Evolutionary conservation across 2,797 vertebrate species (phyloP), one percentile per base, ranked within the genome.

Genomic region (Taenioides sp.): DNA sequence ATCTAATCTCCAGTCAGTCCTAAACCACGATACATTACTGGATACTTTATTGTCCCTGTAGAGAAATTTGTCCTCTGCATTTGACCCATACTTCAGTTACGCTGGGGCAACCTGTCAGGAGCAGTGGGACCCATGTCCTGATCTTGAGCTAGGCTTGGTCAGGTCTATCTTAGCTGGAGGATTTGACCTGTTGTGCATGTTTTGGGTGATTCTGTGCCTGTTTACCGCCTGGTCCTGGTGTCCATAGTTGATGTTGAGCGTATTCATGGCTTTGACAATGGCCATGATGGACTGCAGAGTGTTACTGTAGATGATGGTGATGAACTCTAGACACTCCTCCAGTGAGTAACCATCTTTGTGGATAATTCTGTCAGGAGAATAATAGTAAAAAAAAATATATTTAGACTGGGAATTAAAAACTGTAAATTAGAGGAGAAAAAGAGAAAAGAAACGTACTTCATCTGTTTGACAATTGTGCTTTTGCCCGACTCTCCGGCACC

Each of bases 381-480:
- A 28, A 58, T 27, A 7, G 17, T 55, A 0, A 58, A 7, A 0
- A 7, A 37, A 34, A 34, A 34, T 1, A 6, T 70, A 18, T 18
- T 50, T 10, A 37, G 31, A 37, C 25, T 28, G 10, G 25, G 50
- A 72, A 54, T 7, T 59, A 17, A 65, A 77, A 72, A 31, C 37
- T 78, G 34, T 23, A 18, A 59, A 18, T 17, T 34, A 57, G 9
- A n/a, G 16, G 17, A 14, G 40, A 40, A 58, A 40, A 17, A 54
- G 22, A 58, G 16, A 57, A 57, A 27, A 40, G 18, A 54, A 57
- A 69, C 97, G 96, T 93, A 99, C 97, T 99, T 99, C 97, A 99
- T 99, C 93, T 99, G 97, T 92, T 99, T 99, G 93, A 99, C 97
- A 0, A 99, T 99, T 50, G 97, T 99, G 88, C 98, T 99, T 84